These are phyloP conservation scores for Cyrtodaria siliqua DNA, from an alignment of 2,888 invertebrate genomes.

Conservation along the genomic window DNA sequence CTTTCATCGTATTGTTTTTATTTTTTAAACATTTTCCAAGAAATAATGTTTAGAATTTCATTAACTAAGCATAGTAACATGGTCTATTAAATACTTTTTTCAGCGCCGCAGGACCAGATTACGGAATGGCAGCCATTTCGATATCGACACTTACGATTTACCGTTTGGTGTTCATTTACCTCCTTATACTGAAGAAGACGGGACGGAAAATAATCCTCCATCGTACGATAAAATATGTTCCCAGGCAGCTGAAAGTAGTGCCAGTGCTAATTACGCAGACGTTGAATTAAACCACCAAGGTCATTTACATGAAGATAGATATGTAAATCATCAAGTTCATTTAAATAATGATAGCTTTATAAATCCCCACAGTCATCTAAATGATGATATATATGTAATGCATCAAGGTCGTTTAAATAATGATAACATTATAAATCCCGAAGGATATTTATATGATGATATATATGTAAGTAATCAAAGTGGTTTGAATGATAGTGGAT, in stretches of 20 bases:
- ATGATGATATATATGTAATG: constrained; percentile 1
- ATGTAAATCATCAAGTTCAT: constrained; percentile 1
- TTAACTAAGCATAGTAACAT: too few relatives aligned
- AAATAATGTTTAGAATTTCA: too few relatives aligned
- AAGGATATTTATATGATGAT: background rate
- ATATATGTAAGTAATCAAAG: background rate
- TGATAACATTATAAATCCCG: too few relatives aligned
- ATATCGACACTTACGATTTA: constrained; percentile 74
- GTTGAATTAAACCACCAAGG: constrained; percentile 14
- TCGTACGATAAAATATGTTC: constrained; percentile 70
- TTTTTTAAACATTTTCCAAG: too few relatives aligned
- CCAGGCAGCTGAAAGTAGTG: constrained; percentile 17
- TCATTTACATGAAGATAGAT: background rate
- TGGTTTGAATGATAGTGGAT: too few relatives aligned
- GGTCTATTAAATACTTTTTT: constrained; percentile 4
- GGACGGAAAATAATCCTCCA: constrained; percentile 73
- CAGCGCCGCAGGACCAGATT: constrained; percentile 50
- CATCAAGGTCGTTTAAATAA: too few relatives aligned
- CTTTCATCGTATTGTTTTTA: too few relatives aligned
- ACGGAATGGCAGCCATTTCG: constrained; percentile 49
- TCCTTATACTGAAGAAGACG: constrained; percentile 72
- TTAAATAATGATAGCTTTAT: too few relatives aligned
- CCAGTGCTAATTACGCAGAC: constrained; percentile 26
- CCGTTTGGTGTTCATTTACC: constrained; percentile 78
- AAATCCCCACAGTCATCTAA: background rate